A percentile compares a stretch with the other conserved stretches of the same genome.
phyloP scores from a whole-genome alignment of 2,888 invertebrate genomes.

The Scotopteryx bipunctaria region DNA sequence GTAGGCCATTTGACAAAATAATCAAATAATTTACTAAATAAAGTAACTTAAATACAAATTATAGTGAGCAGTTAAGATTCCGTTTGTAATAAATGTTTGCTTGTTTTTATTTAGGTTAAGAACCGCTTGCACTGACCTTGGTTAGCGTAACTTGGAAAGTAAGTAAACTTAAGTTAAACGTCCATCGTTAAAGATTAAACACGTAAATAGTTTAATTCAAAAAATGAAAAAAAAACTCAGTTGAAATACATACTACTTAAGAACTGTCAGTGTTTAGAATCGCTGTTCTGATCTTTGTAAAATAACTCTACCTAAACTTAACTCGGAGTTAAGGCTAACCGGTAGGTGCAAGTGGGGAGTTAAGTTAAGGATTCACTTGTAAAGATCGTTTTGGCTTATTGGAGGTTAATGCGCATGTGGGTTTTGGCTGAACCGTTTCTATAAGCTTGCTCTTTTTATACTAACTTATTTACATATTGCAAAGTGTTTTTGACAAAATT shows the following conservation, averaged over 20 bases:
- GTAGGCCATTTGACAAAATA: conserved; percentile 5
- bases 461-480: not conserved
- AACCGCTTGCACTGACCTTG: not conserved
- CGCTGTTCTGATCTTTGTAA: too few species aligned
- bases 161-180: not conserved
- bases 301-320: not conserved
- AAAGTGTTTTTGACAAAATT: not conserved
- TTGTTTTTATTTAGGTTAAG: conserved; percentile 25
- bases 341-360: not conserved
- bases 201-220: not conserved
- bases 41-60: conserved; percentile 8
- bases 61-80: conserved; percentile 23
- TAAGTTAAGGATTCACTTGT: conserved; percentile 26
- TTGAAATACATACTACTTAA: not conserved
- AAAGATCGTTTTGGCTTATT: conserved; percentile 13
- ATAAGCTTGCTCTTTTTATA: not conserved
- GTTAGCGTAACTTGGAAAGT: conserved; percentile 3
- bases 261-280: too few species aligned
- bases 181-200: too few species aligned
- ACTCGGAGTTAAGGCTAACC: not conserved
- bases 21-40: not conserved
- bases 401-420: not conserved
- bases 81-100: conserved; percentile 24
- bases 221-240: not conserved
- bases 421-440: not conserved